Base-by-base conservation (phyloP, 1,140 invertebrate genomes). In the Adelges cooleyi region DNA sequence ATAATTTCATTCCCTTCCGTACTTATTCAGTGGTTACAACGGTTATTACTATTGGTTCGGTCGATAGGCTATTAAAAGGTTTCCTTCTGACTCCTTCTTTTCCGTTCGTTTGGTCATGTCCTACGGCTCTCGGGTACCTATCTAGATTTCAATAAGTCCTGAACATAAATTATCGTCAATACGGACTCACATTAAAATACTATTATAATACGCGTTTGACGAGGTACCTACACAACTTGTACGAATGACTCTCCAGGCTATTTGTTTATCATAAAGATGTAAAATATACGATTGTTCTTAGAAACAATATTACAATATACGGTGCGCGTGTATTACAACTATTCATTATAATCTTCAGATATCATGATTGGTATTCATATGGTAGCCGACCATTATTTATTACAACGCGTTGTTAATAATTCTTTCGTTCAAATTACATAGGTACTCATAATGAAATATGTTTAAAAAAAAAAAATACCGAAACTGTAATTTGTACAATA, bases 251-350 rank as follows among this genome's bases (percentile, higher is more conserved):
- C 36, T 40, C 0, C 33, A 23, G 52, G 52, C 20, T 54, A 54
- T 54, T 54, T 54, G 36, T 54, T 54, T 23, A 54, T 54, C 52
- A 54, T 54, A 54, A 54, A 54, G 52, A 54, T 54, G 52, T 54
- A 54, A 54, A 54, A 40, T 54, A 40, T 40, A 40, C 40, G 36
- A 54, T 54, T 54, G 20, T 54, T 54, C 20, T 13, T 4, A 29
- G 8, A 10, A 40, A n/a, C 36, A 40, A 54, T 23, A n/a, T 54
- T 54, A 54, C 15, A 54, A 10, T 22, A 23, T n/a, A n/a, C n/a
- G n/a, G n/a, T n/a, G 27, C 3, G 49, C 50, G 8, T 15, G 46
- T 23, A 13, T 11, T 49, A 49, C 10, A 0, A 9, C 22, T 49
- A 40, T 25, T 54, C 23, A 54, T 54, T 40, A 23, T n/a, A 5